Evolutionary conservation across 2,113 vertebrate genomes (phyloP), one percentile per base, ranked within the genome.

Genomic region (Carassius auratus): DNA sequence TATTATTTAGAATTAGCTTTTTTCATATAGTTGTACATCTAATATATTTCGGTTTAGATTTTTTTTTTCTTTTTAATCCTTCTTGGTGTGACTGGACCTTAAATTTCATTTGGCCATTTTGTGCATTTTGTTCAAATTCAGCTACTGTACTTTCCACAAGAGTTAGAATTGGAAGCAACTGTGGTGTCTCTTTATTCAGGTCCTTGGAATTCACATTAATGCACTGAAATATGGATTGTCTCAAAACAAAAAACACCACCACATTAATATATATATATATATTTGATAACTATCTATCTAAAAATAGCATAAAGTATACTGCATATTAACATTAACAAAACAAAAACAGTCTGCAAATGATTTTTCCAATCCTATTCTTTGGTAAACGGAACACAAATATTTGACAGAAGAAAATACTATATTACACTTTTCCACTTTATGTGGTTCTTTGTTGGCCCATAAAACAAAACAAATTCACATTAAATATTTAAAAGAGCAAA

Each of bases 191-290:
- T 80, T 80, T 80, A 66, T 66, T 82, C 36, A 68, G 21, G 45
- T 66, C 80, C 26, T 69, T 82, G n/a, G 26, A 85, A 59, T 82
- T 88, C 87, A 86, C 77, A 88, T 84, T 86, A 84, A 64, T 52
- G 81, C 78, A 57, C 42, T 73, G 73, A 89, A 86, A 78, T 38
- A 59, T 45, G 64, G n/a, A 81, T 8, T 23, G 66, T 26, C 52
- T 76, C 17, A 76, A 66, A 79, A 26, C 50, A 77, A 84, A 84
- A 3, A 50, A 76, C 42, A 83, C 73, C 30, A 52, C 8, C 48
- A 36, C 13, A 45, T 7, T 12, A 57, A 36, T 21, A 57, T 36
- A 26, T 26, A 26, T 26, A 26, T 26, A 26, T 26, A 76, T 52
- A 76, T 78, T 76, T 26, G n/a, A 50, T 26, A 76, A 48, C 45